Evolutionary conservation across 1,140 invertebrate genomes (phyloP), one percentile per base, ranked within the genome.

Genomic region (Trissolcus basalis): DNA sequence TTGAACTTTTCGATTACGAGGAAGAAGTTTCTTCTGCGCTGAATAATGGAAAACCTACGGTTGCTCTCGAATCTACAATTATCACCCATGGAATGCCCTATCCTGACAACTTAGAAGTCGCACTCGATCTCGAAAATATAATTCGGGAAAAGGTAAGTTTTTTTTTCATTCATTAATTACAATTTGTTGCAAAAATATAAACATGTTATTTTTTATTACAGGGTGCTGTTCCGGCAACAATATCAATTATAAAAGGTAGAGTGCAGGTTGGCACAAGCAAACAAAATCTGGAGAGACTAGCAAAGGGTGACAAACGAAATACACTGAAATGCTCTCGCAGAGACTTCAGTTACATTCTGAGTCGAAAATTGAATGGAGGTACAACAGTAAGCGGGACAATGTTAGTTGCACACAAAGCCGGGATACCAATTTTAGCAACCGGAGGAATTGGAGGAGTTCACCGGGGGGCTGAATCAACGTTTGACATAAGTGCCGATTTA

Each of bases 81-180:
- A 96, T 99, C 44, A 99, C 97, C 1, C 98, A 99, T 89, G 98
- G 98, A 43, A 97, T 99, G 94, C 97, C 98, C 0, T 95, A 93
- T 89, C 98, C 98, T 0, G 86, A 94, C 36, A 99, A 99, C 89
- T 89, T 98, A 47, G 87, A 94, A 73, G 98, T 96, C 27, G 97
- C 97, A 4, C 36, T 92, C 11, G 87, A 92, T 82, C 93, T 98
- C 0, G 96, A 99, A 88, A 83, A 93, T 61, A 91, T 94, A 58
- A 90, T 99, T 4, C 90, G 92, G 74, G 77, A 90, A 81, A 86
- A 91, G 87, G 94, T 95, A n/a, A n/a, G n/a, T n/a, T n/a, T n/a
- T n/a, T n/a, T n/a, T n/a, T n/a, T n/a, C n/a, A n/a, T n/a, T n/a
- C n/a, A n/a, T n/a, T n/a, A n/a, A n/a, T n/a, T n/a, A n/a, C n/a